Base-by-base conservation (phyloP, 2,888 invertebrate genomes). In the Osmoderma eremita region DNA sequence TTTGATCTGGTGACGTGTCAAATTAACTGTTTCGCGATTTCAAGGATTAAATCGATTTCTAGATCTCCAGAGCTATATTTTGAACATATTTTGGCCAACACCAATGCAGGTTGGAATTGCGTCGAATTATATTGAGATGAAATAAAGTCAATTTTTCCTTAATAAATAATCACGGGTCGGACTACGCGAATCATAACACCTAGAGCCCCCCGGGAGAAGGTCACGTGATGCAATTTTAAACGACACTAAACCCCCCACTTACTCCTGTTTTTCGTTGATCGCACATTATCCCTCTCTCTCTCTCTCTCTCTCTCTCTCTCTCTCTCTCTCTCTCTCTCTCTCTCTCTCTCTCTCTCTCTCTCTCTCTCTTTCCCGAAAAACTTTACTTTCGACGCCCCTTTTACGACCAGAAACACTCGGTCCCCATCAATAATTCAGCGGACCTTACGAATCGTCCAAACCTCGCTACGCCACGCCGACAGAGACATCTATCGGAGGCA, bases 351-450 rank as follows among this genome's bases (percentile, higher is more conserved):
- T 36, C 36, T 10, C 36, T 36, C 5, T 36, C 36, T 36, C 36
- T 36, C 36, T 10, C n/a, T 48, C 1, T 45, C 48, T 48, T 15
- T 18, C n/a, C n/a, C n/a, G 48, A 48, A 6, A 24, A 50, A 24
- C 24, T 8, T 12, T 13, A 4, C 22, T 18, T 13, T 24, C 13
- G 18, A 6, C 48, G n/a, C 13, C 24, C 22, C n/a, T 24, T 50
- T 50, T 50, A 50, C 50, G 50, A 10, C 22, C 50, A 50, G 50
- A 22, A 24, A 50, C 50, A 20, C 50, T 50, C 13, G 24, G 50
- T n/a, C n/a, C n/a, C 22, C 24, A 50, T 50, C 24, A 50, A 50
- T 50, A 50, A 50, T 50, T 50, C 50, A 50, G 6, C 12, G 30
- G 30, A 30, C 48, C 50, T n/a, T n/a, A n/a, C n/a, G n/a, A n/a